Base-by-base conservation (phyloP, 2,113 vertebrate genomes). In the Lichenostomus cassidix region DNA sequence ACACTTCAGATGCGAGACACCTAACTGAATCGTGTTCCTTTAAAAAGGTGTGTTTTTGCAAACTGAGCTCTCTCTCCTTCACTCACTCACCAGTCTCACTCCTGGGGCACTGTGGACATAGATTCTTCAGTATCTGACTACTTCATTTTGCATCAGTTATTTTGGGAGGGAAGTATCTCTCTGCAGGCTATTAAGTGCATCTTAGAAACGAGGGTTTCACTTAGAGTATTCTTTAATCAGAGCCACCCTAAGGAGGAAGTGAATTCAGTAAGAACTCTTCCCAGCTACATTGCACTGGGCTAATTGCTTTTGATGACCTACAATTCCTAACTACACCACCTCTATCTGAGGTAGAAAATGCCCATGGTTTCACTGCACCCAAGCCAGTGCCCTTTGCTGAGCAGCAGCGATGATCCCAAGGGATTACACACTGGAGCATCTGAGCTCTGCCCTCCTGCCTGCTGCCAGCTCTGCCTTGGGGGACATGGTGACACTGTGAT, bases 271-370 rank as follows among this genome's bases (percentile, higher is more conserved):
- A 68, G 75, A 92, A 94, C 58, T 87, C 69, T 73, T 20, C 81
- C 77, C 18, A 84, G 59, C 56, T 85, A 80, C 27, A n/a, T 42
- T 49, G 79, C 27, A 77, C 49, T 68, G 50, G 87, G 56, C 49
- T 71, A 92, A 97, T 44, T 56, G 47, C 85, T 95, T 90, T 82
- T 58, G 83, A 41, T 64, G 80, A 89, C 76, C 65, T 84, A 70
- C 33, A 47, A 65, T 95, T 91, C 87, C 85, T 89, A 75, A 84
- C 68, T 77, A 64, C 4, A 2, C 25, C 73, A 68, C n/a, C 68
- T 65, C 52, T 56, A 25, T 52, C 29, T 42, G 52, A 93, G 62
- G 56, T 7, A 28, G 87, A 41, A 73, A 37, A 15, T 11, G 49
- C 53, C 78, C 19, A 3, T 8, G 33, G 33, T 80, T 73, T 56